These are phyloP conservation scores for Pogonocherus hispidulus DNA, from an alignment of 2,888 invertebrate genomes.

Conservation along the genomic window DNA sequence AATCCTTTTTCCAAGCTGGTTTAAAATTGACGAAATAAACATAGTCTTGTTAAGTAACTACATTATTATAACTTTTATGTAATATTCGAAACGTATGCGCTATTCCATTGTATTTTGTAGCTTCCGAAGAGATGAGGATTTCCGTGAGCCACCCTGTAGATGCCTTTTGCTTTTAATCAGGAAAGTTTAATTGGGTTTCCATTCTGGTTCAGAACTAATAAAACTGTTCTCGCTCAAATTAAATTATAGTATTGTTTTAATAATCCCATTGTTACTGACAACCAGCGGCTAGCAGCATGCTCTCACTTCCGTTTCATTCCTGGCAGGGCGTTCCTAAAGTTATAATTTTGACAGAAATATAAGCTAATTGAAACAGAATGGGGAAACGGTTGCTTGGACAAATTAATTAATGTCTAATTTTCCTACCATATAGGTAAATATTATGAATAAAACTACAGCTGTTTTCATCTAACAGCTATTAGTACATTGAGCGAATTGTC, in stretches of 20 bases:
- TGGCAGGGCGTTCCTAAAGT: background rate
- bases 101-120: too few species aligned
- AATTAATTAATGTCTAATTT: background rate
- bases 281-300: background rate
- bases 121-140: too few species aligned
- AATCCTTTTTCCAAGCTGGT: too few species aligned
- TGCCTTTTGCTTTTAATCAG: background rate
- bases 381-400: background rate
- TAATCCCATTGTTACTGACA: constrained; percentile 12
- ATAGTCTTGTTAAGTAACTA: too few species aligned
- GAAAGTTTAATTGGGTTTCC: constrained; percentile 12
- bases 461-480: too few species aligned
- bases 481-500: too few species aligned
- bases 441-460: too few species aligned
- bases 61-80: background rate
- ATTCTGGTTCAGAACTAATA: background rate
- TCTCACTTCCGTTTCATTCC: constrained; percentile 7
- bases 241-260: constrained; percentile 15
- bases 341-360: constrained; percentile 16
- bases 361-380: background rate
- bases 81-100: background rate
- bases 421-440: too few species aligned
- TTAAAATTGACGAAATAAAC: too few species aligned
- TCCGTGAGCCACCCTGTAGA: background rate
- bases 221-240: background rate